Conservation (phyloP, 2,888 invertebrate species). For the Drosophila melanosoma region DNA sequence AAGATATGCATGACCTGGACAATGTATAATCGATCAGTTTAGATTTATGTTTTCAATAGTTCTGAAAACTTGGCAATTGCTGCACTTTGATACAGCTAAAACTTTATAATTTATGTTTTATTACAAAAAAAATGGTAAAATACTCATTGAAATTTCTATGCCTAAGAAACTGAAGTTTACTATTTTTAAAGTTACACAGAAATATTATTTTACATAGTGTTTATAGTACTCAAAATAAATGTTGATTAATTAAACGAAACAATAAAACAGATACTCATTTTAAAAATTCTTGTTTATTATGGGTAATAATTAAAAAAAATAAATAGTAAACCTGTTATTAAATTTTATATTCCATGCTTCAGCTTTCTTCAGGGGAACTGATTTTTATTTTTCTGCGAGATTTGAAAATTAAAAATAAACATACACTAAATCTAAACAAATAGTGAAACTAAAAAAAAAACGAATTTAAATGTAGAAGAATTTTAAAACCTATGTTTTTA, state of each 20-base stretch:
- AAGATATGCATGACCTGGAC: slow-evolving; percentile 54
- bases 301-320: background rate
- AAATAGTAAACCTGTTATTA: background rate
- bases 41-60: background rate
- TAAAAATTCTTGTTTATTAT: background rate
- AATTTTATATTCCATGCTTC: background rate
- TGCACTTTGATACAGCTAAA: background rate
- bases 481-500: too few species aligned
- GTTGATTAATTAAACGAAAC: too few species aligned
- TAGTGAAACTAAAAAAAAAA: background rate
- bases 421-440: background rate
- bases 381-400: background rate
- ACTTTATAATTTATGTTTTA: too few species aligned
- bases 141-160: too few species aligned
- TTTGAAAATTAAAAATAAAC: background rate
- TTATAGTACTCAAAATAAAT: too few species aligned
- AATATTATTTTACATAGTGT: too few species aligned
- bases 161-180: too few species aligned
- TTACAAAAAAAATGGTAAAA: too few species aligned
- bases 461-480: background rate
- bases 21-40: slow-evolving; percentile 21
- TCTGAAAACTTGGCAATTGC: background rate
- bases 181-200: too few species aligned
- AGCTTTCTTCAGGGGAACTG: too few species aligned
- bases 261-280: background rate